Conservation (phyloP, 2,113 vertebrate species). For the Prunella himalayana region DNA sequence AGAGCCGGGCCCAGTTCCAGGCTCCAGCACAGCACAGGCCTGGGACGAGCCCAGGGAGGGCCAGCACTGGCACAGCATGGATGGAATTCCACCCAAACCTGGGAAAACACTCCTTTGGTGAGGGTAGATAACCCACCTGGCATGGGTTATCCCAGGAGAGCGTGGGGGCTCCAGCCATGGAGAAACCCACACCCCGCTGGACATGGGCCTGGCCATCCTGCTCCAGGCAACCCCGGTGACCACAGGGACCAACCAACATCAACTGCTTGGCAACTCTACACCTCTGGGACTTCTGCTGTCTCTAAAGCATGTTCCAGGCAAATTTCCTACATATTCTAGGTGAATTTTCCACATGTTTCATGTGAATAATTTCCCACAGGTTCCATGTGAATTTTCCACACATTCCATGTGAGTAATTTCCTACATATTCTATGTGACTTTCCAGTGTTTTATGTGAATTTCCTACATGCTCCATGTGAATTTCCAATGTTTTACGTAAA, state of each 20-base stretch:
- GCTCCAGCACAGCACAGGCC: background rate
- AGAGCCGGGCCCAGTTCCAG: background rate
- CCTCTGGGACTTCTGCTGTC: rapidly evolving
- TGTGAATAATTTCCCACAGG: background rate
- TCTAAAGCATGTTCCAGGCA: background rate
- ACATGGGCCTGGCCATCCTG: background rate
- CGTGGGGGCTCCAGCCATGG: background rate
- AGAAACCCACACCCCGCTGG: background rate
- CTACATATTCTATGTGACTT: background rate
- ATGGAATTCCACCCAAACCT: rapidly evolving
- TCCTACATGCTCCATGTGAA: no score
- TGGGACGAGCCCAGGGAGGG: background rate
- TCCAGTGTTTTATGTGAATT: no score
- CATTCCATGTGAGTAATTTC: background rate
- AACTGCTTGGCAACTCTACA: rapidly evolving
- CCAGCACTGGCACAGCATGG: background rate
- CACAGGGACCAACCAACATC: background rate
- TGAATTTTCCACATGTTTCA: background rate
- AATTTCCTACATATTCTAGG: background rate
- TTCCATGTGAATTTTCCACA: no score
- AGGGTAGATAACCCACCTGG: background rate
- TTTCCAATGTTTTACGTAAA: no score
- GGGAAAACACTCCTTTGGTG: background rate
- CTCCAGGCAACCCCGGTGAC: rapidly evolving
- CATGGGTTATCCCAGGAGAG: background rate